Conservation (phyloP, 2,113 vertebrate species). For the Alligator sinensis region DNA sequence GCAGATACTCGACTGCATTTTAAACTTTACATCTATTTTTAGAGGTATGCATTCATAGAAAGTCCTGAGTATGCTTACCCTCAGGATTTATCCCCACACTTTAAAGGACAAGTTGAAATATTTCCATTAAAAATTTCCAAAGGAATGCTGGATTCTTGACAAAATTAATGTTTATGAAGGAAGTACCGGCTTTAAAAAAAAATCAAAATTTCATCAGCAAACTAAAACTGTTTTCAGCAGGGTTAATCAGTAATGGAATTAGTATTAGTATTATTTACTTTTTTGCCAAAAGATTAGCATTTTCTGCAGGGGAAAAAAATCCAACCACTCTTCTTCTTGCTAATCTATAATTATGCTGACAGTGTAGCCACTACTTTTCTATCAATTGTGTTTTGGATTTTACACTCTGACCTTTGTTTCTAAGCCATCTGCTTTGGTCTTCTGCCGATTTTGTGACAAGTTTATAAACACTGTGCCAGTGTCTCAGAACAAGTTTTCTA, state of each 20-base stretch:
- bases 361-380: not conserved
- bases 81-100: not conserved
- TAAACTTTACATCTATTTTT: not conserved
- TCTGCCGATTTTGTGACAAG: not conserved
- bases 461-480: not conserved
- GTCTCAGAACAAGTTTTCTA: not conserved
- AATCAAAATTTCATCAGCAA: not conserved
- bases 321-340: not conserved
- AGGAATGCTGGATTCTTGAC: not conserved
- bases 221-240: not conserved
- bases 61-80: not conserved
- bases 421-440: not conserved
- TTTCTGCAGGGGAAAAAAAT: not conserved
- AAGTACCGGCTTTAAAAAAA: not conserved
- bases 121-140: too few species aligned
- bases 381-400: accelerated
- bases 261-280: not conserved
- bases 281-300: not conserved
- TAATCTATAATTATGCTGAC: not conserved
- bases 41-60: not conserved
- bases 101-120: not conserved
- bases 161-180: not conserved
- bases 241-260: not conserved
- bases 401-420: not conserved
- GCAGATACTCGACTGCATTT: not conserved